phyloP scores from a whole-genome alignment of 2,797 vertebrate species.

The Poecilia wingei region DNA sequence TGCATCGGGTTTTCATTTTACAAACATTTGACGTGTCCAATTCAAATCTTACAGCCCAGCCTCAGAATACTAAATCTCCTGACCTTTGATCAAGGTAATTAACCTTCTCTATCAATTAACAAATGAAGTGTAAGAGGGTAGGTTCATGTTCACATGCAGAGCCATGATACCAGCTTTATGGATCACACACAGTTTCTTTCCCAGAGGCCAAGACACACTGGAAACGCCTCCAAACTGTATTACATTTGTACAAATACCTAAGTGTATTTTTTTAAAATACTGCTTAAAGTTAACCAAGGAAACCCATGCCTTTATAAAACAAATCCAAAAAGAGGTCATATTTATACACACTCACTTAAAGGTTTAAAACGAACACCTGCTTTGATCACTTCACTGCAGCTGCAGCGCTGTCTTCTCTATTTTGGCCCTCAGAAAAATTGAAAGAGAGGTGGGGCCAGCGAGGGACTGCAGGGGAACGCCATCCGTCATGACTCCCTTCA shows the following conservation, averaged over 20 bases:
- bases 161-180: constrained; percentile 50
- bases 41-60: constrained; percentile 66
- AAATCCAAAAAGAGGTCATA: background rate
- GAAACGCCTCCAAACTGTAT: background rate
- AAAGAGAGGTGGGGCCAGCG: constrained; percentile 53
- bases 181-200: constrained; percentile 43
- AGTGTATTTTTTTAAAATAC: background rate
- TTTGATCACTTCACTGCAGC: constrained; percentile 38
- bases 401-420: constrained; percentile 53
- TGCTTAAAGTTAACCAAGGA: background rate
- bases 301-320: background rate
- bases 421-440: constrained; percentile 72
- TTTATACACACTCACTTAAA: background rate
- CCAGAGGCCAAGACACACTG: constrained; percentile 20
- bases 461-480: constrained; percentile 65
- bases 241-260: background rate
- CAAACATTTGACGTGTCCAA: constrained; percentile 65
- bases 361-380: constrained; percentile 46
- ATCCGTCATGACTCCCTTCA: constrained; percentile 67
- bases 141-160: constrained; percentile 51
- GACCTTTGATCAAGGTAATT: constrained; percentile 80
- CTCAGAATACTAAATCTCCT: constrained; percentile 66
- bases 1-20: constrained; percentile 68
- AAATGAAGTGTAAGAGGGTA: constrained; percentile 67
- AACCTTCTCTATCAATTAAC: constrained; percentile 74